Evolutionary conservation across 2,797 vertebrate genomes (phyloP), one percentile per base, ranked within the genome.

Genomic region (Columba guinea): DNA sequence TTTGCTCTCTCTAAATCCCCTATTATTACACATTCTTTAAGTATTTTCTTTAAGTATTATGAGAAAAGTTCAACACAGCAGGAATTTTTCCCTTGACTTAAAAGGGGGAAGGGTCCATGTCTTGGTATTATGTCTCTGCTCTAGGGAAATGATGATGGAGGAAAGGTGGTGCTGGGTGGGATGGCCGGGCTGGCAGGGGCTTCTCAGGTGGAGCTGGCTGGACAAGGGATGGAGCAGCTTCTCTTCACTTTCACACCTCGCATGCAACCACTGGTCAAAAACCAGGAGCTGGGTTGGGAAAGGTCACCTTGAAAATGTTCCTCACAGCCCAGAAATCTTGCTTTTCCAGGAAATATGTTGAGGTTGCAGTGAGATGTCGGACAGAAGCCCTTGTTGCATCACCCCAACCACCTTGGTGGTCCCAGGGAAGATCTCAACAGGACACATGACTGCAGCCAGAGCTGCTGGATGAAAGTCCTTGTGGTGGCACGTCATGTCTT

Each of bases 1-100:
- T 96, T 89, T 70, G 35, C n/a, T 60, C 52, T 60, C 30, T 77
- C 75, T 84, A 92, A 95, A 87, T 93, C 95, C 84, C 46, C 53
- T 17, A 24, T 95, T 94, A 94, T 95, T 91, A 32, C 87, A 95
- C 90, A 95, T 95, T 92, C 93, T 96, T 95, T n/a, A 75, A 94
- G 76, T 92, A 94, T 94, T 95, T 96, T 94, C 88, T 91, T 94
- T 82, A 89, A 87, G 82, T 80, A 71, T 90, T 95, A 89, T 46
- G 68, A 91, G 89, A 86, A 74, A 67, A 91, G 76, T 82, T 93
- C 87, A 79, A 75, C 5, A 22, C 8, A 3, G 69, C 92, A 87
- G 84, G 90, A 92, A 83, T 96, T 92, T 82, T 75, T 17, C 39
- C 48, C 10, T 41, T 81, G 26, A 3, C 49, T 91, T 76, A 20